A percentile compares a stretch with the other conserved stretches of the same genome.
Conservation (phyloP, 2,888 invertebrate species). For the Dynastes grantii region DNA sequence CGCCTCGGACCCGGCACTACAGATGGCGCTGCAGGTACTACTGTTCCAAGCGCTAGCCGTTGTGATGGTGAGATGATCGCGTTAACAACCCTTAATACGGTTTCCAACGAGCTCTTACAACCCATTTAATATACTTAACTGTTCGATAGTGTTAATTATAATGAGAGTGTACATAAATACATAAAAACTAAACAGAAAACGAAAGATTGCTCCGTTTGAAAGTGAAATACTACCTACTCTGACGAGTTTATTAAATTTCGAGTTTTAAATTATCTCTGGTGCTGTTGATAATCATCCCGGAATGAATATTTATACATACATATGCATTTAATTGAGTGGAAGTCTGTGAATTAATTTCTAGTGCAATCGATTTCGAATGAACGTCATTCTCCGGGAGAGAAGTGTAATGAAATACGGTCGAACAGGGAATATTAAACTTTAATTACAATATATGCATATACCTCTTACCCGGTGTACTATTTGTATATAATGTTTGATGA, state of each 20-base stretch:
- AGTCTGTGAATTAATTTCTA: neutral
- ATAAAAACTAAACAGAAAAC: constrained; percentile 2
- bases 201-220: no score
- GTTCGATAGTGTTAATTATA: constrained; percentile 47
- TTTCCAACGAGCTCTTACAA: constrained; percentile 56
- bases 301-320: neutral
- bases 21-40: constrained; percentile 59
- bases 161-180: constrained; percentile 53
- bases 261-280: constrained; percentile 52
- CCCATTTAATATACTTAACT: constrained; percentile 5
- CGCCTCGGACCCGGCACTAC: constrained; percentile 67
- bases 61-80: constrained; percentile 66
- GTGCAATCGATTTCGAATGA: neutral
- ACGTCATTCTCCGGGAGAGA: neutral
- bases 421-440: no score
- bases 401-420: neutral
- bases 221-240: neutral
- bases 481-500: constrained; percentile 52
- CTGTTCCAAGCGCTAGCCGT: constrained; percentile 62
- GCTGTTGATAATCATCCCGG: constrained; percentile 47
- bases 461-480: constrained; percentile 19
- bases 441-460: neutral
- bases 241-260: neutral
- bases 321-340: neutral
- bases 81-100: constrained; percentile 57